These are phyloP conservation scores for Hypomesus transpacificus DNA, from an alignment of 2,113 vertebrate species.

Conservation along the genomic window DNA sequence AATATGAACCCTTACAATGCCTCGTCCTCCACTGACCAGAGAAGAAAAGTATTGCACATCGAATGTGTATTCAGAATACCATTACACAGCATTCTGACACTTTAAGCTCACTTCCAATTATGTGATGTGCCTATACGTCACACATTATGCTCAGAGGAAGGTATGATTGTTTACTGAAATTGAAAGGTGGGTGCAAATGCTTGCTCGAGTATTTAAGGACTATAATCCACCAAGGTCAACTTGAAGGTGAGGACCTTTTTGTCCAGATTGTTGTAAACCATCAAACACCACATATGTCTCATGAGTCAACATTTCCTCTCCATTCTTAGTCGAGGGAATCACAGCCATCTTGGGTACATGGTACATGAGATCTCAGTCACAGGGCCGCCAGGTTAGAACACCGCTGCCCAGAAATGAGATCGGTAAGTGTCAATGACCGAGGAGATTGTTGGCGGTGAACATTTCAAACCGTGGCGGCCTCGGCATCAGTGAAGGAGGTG, in stretches of 20 bases:
- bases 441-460: constrained; percentile 40
- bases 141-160: no score
- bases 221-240: neutral
- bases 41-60: no score
- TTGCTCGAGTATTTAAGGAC: neutral
- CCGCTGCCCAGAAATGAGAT: constrained; percentile 44
- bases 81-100: no score
- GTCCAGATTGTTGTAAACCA: neutral
- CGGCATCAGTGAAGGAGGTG: neutral
- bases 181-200: neutral
- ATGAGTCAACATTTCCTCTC: constrained; percentile 24
- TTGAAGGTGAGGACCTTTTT: no score
- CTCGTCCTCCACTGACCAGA: neutral
- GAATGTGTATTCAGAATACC: no score
- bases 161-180: neutral
- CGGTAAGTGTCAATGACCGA: constrained; percentile 48
- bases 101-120: no score
- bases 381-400: constrained; percentile 38
- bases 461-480: constrained; percentile 18
- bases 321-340: constrained; percentile 34
- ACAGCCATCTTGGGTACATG: constrained; percentile 29
- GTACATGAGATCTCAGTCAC: constrained; percentile 32
- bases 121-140: no score
- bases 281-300: neutral
- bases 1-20: constrained; percentile 14